phyloP scores from a whole-genome alignment of 1,140 invertebrate species.

The Drosophila azteca region DNA sequence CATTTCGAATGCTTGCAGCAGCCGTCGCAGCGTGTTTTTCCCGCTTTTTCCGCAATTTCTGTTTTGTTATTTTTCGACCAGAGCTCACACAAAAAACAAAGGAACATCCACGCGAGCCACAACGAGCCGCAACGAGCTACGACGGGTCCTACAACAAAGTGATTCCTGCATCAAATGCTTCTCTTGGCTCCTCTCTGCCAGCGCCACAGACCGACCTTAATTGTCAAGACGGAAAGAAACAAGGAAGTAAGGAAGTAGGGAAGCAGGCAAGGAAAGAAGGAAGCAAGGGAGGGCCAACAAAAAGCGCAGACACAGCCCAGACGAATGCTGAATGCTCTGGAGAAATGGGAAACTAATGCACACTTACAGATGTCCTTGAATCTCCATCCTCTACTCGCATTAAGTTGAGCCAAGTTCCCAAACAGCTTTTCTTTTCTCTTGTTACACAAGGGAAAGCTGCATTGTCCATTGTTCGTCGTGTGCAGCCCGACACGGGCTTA shows the following conservation, averaged over 20 bases:
- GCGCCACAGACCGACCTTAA: conserved; percentile 38
- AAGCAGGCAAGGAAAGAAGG: too few species aligned
- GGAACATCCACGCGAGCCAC: conserved; percentile 8
- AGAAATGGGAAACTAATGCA: background rate
- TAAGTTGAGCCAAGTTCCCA: conserved; percentile 2
- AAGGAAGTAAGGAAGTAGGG: too few species aligned
- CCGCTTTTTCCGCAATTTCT: background rate
- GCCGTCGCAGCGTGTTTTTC: conserved; percentile 40
- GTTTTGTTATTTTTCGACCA: conserved; percentile 17
- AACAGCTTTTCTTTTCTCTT: conserved; percentile 13
- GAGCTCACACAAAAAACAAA: conserved; percentile 43
- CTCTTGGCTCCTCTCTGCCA: conserved; percentile 46
- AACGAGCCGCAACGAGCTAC: conserved; percentile 12
- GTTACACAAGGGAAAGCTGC: conserved; percentile 18
- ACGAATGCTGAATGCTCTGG: conserved; percentile 13
- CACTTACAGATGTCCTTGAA: background rate
- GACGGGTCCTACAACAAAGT: conserved; percentile 52
- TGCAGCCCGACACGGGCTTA: conserved; percentile 42
- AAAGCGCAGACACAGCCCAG: background rate
- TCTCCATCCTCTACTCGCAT: background rate
- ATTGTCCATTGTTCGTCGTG: conserved; percentile 30
- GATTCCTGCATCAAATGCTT: conserved; percentile 68
- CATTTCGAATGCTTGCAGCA: conserved; percentile 72
- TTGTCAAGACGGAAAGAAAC: conserved; percentile 44
- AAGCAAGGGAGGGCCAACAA: background rate